Base-by-base conservation (phyloP, 2,797 vertebrate species). In the Poeciliopsis gracilis region DNA sequence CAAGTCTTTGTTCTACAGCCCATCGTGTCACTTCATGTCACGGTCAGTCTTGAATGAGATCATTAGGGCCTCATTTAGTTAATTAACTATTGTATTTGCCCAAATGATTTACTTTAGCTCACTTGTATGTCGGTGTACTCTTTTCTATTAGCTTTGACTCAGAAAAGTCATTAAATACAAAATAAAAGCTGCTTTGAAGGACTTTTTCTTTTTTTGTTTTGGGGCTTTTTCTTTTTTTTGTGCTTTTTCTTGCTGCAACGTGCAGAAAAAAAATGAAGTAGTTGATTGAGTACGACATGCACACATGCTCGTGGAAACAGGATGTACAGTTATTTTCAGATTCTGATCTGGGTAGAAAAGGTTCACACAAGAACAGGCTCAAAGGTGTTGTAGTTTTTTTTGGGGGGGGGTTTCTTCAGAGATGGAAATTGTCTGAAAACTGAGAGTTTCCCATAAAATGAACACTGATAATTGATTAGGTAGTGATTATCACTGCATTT, bases 111-210 rank as follows among this genome's bases (percentile, higher is more conserved):
- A 79, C 72, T 67, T 53, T 25, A n/a, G 28, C 2, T 38, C 0
- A 38, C 45, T 79, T 71, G 46, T 41, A 33, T 76, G 69, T 47
- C 2, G 25, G 10, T 38, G 20, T 72, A 30, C 61, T 15, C 3
- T 77, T 69, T 76, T 76, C 25, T 73, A 53, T 11, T 30, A 28
- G 38, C 53, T 41, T 49, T 78, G 77, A 76, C 84, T 82, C 61
- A 78, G 28, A 67, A 63, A 83, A 67, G 55, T 79, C 57, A 57
- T 36, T 81, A 33, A 25, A 12, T 59, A 71, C 16, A 49, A 75
- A 74, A 30, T 51, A 49, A 87, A 80, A 76, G 5, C 4, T 20
- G 2, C 71, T 51, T 72, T 16, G 18, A n/a, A 45, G 82, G 57
- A 76, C 36, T 53, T 23, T 23, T 23, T 49, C 23, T 67, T 80